Evolutionary conservation across 2,113 vertebrate species (phyloP).

Genomic region (Xiphophorus maculatus): DNA sequence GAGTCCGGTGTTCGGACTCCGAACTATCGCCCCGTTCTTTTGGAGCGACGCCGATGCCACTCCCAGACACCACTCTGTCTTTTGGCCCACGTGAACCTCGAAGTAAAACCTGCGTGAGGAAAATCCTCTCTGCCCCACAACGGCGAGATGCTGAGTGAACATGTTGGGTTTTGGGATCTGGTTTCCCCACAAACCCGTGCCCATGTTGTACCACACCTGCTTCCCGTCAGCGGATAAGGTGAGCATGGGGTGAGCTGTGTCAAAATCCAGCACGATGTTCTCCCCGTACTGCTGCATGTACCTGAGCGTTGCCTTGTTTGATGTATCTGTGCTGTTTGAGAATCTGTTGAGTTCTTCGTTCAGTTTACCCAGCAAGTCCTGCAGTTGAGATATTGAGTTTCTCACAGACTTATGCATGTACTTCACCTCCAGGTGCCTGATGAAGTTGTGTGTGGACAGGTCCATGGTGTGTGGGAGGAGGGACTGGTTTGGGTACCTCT

Average conservation of each 20-base stretch:
- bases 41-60: constrained; percentile 35
- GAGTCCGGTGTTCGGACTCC: constrained; percentile 10
- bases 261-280: constrained; percentile 32
- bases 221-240: constrained; percentile 33
- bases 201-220: constrained; percentile 32
- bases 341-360: constrained; percentile 7
- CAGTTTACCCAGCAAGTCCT: constrained; percentile 11
- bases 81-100: constrained; percentile 54
- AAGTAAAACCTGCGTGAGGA: constrained; percentile 52
- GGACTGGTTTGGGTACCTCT: neutral
- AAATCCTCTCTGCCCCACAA: constrained; percentile 47
- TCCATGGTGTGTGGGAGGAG: constrained; percentile 13
- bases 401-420: constrained; percentile 1
- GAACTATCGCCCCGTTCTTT: neutral
- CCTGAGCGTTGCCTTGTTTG: neutral
- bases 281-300: constrained; percentile 33
- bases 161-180: neutral
- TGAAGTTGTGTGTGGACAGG: neutral
- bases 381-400: constrained; percentile 16
- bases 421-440: constrained; percentile 5
- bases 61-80: constrained; percentile 64
- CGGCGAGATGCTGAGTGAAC: constrained; percentile 34
- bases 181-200: neutral
- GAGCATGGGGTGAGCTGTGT: constrained; percentile 51
- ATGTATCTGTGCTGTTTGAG: neutral